phyloP scores from a whole-genome alignment of 2,113 vertebrate genomes.

The Microcebus lehilahytsara region DNA sequence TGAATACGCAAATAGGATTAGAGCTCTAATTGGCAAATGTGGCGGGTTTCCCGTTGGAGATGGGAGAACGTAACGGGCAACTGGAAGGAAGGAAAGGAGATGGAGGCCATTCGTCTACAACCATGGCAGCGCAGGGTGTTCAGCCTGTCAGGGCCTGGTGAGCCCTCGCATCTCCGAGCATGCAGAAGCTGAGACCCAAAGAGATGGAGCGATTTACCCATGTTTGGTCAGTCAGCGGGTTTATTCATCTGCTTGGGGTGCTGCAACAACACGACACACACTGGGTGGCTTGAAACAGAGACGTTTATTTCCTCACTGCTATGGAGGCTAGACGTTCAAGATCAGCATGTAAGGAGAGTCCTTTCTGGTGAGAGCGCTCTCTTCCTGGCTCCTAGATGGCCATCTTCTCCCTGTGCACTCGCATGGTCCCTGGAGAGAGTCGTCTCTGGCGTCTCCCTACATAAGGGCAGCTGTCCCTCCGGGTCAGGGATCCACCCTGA shows the following conservation, averaged over 20 bases:
- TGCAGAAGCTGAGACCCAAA: background rate
- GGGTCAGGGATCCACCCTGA: too few species aligned
- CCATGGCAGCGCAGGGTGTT: background rate
- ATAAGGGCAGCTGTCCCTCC: background rate
- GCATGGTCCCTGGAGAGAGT: background rate
- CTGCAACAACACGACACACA: accelerated
- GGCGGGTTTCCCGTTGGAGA: background rate
- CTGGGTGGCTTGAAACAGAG: accelerated
- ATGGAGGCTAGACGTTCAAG: background rate
- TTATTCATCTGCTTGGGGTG: accelerated
- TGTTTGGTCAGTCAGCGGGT: too few species aligned
- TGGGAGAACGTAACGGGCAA: background rate
- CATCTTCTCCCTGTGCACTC: accelerated
- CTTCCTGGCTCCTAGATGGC: background rate
- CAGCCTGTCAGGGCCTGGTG: accelerated
- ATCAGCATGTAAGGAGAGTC: accelerated
- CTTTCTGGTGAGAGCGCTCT: background rate
- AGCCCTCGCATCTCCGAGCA: accelerated
- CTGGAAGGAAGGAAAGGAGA: background rate
- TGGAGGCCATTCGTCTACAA: background rate
- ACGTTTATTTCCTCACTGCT: background rate
- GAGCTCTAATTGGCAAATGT: background rate
- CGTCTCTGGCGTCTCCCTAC: background rate
- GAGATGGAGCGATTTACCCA: accelerated
- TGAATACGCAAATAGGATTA: background rate